Conservation (phyloP, 2,113 vertebrate genomes). For the Lontra canadensis region DNA sequence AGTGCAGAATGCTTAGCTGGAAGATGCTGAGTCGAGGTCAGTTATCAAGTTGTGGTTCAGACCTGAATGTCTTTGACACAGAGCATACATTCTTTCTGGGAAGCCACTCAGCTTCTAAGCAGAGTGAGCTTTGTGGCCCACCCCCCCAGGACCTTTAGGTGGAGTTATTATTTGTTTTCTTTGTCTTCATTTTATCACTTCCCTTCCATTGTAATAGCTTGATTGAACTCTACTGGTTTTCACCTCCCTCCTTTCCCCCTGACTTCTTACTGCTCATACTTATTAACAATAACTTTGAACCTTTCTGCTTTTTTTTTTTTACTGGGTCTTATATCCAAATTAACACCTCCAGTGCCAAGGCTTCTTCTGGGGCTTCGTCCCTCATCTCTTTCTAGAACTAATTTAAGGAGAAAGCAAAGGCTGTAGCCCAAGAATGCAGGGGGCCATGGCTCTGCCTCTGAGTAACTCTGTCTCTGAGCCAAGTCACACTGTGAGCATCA, state of each 20-base stretch:
- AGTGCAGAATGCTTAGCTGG: neutral
- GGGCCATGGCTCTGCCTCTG: neutral
- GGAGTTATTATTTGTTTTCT: slow-evolving; percentile 22
- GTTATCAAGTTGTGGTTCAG: neutral
- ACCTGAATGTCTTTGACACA: slow-evolving; percentile 14
- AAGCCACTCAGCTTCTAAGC: neutral
- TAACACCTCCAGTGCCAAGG: neutral
- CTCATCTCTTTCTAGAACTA: slow-evolving; percentile 14
- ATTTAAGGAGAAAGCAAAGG: slow-evolving; percentile 49
- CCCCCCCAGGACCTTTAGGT: neutral
- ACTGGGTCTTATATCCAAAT: slow-evolving; percentile 26
- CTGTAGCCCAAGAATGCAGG: neutral
- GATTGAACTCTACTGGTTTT: slow-evolving; percentile 18
- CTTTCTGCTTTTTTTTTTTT: neutral
- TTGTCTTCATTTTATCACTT: neutral
- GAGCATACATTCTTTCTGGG: neutral
- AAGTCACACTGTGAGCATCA: neutral
- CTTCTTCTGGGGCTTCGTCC: neutral
- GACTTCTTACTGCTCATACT: slow-evolving; percentile 20
- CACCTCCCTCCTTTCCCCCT: neutral
- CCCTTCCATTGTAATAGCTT: neutral
- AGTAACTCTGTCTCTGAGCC: neutral
- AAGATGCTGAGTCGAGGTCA: neutral
- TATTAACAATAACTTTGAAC: slow-evolving; percentile 38
- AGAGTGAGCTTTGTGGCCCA: neutral